Base-by-base conservation (phyloP, 2,888 invertebrate genomes). In the Cephus rjabovi region DNA sequence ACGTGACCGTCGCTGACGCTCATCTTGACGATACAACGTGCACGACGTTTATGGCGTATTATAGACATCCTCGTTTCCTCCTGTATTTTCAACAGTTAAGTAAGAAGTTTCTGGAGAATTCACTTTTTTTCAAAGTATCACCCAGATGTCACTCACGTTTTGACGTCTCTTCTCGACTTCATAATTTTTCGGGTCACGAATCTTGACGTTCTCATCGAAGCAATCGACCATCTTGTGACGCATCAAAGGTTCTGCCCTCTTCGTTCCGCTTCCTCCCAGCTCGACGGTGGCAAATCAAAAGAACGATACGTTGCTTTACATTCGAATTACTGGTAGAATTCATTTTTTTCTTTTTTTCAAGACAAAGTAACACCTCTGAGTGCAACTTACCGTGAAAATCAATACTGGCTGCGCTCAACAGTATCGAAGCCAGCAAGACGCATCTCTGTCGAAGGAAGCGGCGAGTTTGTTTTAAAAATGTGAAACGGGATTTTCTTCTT, bases 211-310 rank as follows among this genome's bases (percentile, higher is more conserved):
- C 76, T 83, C 78, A 31, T 81, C 78, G 79, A 76, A 80, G 71
- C 83, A 83, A n/a, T 81, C 80, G 69, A 83, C 79, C 69, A 76
- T 81, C 75, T 82, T 81, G 71, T 78, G 79, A 33, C 79, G 76
- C n/a, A 81, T 82, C 75, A 83, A 40, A 33, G 83, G 82, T 69
- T 75, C 76, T 33, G 82, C 74, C 75, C 78, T n/a, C 34, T 69
- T 78, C 15, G 73, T 15, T 34, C 68, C 37, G 78, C 37, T 75
- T 78, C 75, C 78, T 78, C 75, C 78, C 78, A 78, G 75, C 78
- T 78, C 78, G 78, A 78, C 78, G 75, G 78, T 78, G 71, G 33
- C 75, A 40, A 30, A 75, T n/a, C 11, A 12, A 71, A 71, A n/a
- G 11, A 71, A 71, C 71, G 15, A 31, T 31, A 30, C 71, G 35